Conservation (phyloP, 2,888 invertebrate genomes). For the Melinopterus prodromus region DNA sequence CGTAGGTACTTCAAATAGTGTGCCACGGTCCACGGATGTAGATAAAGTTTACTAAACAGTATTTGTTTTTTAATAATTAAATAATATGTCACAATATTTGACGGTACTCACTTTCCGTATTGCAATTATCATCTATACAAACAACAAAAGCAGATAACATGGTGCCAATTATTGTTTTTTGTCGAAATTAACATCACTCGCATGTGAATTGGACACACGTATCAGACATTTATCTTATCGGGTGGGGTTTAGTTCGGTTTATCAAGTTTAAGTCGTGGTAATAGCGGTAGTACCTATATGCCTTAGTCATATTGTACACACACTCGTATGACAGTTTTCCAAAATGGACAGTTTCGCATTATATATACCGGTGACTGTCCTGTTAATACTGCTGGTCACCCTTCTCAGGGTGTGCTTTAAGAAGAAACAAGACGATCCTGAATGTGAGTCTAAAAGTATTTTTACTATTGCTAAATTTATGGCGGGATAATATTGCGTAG, state of each 20-base stretch:
- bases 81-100: no score
- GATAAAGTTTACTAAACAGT: no score
- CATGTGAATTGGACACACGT: not conserved
- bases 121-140: not conserved
- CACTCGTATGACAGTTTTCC: not conserved
- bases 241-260: not conserved
- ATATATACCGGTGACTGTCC: conserved; percentile 8
- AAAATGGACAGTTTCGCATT: conserved; percentile 14
- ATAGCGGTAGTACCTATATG: not conserved
- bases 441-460: conserved; percentile 9
- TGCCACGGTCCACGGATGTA: no score
- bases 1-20: no score
- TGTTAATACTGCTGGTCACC: conserved; percentile 8
- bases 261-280: not conserved
- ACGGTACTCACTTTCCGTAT: not conserved
- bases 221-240: not conserved
- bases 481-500: no score
- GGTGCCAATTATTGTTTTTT: not conserved
- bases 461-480: not conserved
- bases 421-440: not conserved
- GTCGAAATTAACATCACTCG: not conserved
- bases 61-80: no score
- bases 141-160: not conserved
- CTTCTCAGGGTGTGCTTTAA: conserved; percentile 4
- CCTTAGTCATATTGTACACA: not conserved